Percentiles rank a stretch among this genome's conserved stretches.
Evolutionary conservation across 2,113 vertebrate species (phyloP).

Genomic region (Trichomycterus rosablanca): DNA sequence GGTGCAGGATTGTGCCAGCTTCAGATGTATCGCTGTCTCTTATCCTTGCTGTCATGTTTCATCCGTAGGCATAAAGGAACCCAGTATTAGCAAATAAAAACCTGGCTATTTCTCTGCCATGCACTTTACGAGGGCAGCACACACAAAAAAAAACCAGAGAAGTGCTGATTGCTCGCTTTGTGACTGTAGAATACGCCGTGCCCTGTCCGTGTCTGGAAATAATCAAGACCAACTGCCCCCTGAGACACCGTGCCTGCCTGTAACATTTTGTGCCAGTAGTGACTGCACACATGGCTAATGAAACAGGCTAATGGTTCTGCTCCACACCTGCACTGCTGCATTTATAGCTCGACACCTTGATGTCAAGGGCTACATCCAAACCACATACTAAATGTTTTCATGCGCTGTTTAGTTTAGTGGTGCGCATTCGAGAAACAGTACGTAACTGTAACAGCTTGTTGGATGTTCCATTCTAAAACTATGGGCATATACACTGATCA

Average conservation of each 20-base stretch:
- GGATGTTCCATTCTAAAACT: no score
- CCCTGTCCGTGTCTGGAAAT: constrained; percentile 66
- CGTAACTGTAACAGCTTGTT: no score
- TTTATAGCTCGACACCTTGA: constrained; percentile 64
- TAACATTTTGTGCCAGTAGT: constrained; percentile 57
- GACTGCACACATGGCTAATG: constrained; percentile 63
- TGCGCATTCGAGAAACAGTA: constrained; percentile 19
- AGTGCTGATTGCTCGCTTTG: constrained; percentile 46
- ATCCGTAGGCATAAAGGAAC: constrained; percentile 36
- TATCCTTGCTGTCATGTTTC: constrained; percentile 55
- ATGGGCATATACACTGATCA: no score
- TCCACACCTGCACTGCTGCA: constrained; percentile 49
- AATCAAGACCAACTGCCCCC: constrained; percentile 61
- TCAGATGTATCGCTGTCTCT: constrained; percentile 36
- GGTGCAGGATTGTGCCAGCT: no score
- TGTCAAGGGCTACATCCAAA: constrained; percentile 41
- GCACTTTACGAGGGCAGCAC: constrained; percentile 55
- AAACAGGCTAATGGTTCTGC: constrained; percentile 67
- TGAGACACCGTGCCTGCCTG: constrained; percentile 59
- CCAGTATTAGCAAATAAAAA: constrained; percentile 43
- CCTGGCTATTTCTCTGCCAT: constrained; percentile 49
- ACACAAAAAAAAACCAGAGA: constrained; percentile 47
- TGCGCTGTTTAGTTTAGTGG: not conserved
- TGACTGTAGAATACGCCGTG: constrained; percentile 53
- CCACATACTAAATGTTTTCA: not conserved